Conservation (phyloP, 2,888 invertebrate genomes). For the Eumerus sabulonum region DNA sequence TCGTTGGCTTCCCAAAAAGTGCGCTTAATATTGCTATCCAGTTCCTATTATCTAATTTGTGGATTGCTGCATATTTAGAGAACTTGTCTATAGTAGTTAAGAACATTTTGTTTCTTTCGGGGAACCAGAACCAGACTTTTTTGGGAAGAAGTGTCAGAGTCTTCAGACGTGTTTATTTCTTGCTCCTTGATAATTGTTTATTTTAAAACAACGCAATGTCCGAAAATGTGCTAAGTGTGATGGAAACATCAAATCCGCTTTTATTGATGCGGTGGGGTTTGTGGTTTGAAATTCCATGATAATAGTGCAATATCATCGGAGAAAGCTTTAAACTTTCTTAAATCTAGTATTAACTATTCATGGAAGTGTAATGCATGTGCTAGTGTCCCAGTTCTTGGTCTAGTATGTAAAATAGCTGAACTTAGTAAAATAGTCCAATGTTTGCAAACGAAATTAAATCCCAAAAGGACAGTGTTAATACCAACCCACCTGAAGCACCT, state of each 20-base stretch:
- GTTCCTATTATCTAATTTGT: no score
- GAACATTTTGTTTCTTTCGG: no score
- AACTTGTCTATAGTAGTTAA: no score
- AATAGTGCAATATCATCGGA: constrained; percentile 22
- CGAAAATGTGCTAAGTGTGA: constrained; percentile 39
- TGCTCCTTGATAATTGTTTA: background rate
- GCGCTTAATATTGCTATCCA: no score
- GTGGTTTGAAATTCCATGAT: constrained; percentile 23
- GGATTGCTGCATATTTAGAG: no score
- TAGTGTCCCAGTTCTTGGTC: constrained; percentile 33
- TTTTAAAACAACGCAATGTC: constrained; percentile 33
- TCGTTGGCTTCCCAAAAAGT: no score
- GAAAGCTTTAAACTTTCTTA: constrained; percentile 26
- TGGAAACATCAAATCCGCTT: constrained; percentile 23
- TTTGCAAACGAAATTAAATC: constrained; percentile 30
- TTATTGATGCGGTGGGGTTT: constrained; percentile 25
- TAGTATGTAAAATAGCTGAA: constrained; percentile 30
- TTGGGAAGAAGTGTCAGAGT: background rate
- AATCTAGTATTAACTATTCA: constrained; percentile 21
- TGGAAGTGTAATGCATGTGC: constrained; percentile 33
- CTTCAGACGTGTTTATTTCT: constrained; percentile 20
- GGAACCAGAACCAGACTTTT: no score
- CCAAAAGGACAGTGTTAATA: constrained; percentile 10
- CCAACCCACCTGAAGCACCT: constrained; percentile 1
- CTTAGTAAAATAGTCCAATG: constrained; percentile 26